Evolutionary conservation across 2,797 vertebrate species (phyloP), one percentile per base, ranked within the genome.

Genomic region (Gadopsis bispinosus): DNA sequence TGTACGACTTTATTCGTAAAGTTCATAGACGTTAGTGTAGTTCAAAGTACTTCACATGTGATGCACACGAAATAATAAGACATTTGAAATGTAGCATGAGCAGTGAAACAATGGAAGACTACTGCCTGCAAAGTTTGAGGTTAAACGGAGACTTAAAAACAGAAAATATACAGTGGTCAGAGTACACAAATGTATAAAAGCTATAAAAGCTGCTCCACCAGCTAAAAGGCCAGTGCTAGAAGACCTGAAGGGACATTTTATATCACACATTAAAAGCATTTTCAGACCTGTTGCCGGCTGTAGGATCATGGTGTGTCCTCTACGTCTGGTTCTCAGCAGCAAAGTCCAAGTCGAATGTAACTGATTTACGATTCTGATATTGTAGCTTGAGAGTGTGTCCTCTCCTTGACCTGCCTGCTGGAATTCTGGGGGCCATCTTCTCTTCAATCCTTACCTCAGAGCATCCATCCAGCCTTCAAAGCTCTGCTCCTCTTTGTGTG

Each of bases 391-490:
- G 10, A 48, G 67, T 62, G 56, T 54, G 26, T 31, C 71, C 45
- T 80, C 70, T 77, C 72, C 73, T 76, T 85, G 81, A 87, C 76
- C 63, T 58, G 39, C 66, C 66, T 26, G 48, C 68, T 84, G 75
- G 84, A 83, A 87, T 84, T 82, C 81, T 77, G 56, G 77, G 59
- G 69, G 61, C 68, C 75, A 75, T 80, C 66, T 37, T 77, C 79
- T 79, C 77, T 80, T 77, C 82, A 83, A 54, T 77, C 80, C 70
- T 86, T 61, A 77, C 79, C 81, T 85, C 63, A 68, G 75, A 87
- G 83, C 74, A 74, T 84, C 80, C 55, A 78, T 83, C 82, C 61
- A 70, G 63, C 73, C 81, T 75, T 77, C 79, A 88, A 77, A 63
- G 22, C 76, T 43, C n/a, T 33, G 54, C 26, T 9, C 16, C 50